Percentiles rank a stretch among this genome's conserved stretches.
These are phyloP conservation scores for Gasterosteus aculeatus DNA, from an alignment of 2,113 vertebrate species.

Conservation along the genomic window DNA sequence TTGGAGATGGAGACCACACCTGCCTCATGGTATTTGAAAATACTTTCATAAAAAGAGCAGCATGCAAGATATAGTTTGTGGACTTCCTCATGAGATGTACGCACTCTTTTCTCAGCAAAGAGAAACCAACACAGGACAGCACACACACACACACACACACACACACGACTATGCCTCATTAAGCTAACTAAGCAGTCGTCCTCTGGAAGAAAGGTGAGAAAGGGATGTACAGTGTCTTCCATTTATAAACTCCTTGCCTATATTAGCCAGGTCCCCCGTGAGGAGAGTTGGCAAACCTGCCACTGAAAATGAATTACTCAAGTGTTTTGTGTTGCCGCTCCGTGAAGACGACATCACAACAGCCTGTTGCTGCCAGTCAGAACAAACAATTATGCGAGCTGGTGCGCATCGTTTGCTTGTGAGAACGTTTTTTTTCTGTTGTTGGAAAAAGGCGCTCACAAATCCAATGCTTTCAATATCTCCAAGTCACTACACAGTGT, in stretches of 20 bases:
- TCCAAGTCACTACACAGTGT: neutral
- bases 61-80: slow-evolving; percentile 29
- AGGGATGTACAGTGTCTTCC: slow-evolving; percentile 28
- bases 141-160: neutral
- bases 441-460: neutral
- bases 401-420: slow-evolving; percentile 9
- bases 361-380: slow-evolving; percentile 16
- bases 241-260: slow-evolving; percentile 57
- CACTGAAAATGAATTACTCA: slow-evolving; percentile 2
- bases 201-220: slow-evolving; percentile 43
- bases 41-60: slow-evolving; percentile 25
- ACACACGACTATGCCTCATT: slow-evolving; percentile 46
- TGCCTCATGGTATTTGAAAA: slow-evolving; percentile 11
- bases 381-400: slow-evolving; percentile 29
- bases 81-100: slow-evolving; percentile 34
- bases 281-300: slow-evolving; percentile 27
- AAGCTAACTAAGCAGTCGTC: slow-evolving; percentile 50
- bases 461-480: too few species aligned
- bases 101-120: slow-evolving; percentile 26
- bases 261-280: slow-evolving; percentile 56
- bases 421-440: slow-evolving; percentile 1
- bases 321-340: neutral
- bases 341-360: slow-evolving; percentile 2
- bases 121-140: slow-evolving; percentile 1
- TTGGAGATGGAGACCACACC: neutral